phyloP scores from a whole-genome alignment of 2,888 invertebrate species.

The Craniophora ligustri region DNA sequence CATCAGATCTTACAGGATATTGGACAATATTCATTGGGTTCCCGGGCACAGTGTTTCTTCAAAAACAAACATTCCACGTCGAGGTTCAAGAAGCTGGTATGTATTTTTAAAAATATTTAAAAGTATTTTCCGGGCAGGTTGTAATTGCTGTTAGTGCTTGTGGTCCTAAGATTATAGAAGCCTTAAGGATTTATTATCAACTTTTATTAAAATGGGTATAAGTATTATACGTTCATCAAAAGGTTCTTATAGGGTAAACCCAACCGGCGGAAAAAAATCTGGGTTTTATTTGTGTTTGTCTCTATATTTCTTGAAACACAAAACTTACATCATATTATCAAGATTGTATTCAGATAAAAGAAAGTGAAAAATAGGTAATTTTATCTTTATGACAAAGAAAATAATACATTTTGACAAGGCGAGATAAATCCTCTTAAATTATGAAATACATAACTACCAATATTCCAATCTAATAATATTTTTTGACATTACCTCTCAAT shows the following conservation, averaged over 20 bases:
- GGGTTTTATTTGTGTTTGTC: background rate
- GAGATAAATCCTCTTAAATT: too few relatives aligned
- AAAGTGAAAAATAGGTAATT: background rate
- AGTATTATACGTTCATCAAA: too few relatives aligned
- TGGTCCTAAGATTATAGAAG: too few relatives aligned
- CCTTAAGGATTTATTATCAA: too few relatives aligned
- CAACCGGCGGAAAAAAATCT: background rate
- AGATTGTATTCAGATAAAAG: background rate
- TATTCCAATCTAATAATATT: background rate
- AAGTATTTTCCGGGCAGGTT: too few relatives aligned
- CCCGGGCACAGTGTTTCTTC: slow-evolving; percentile 64
- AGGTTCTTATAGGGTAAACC: too few relatives aligned
- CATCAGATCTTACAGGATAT: slow-evolving; percentile 62
- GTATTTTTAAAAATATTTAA: too few relatives aligned
- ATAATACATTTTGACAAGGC: too few relatives aligned
- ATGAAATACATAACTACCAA: background rate
- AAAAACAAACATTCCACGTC: slow-evolving; percentile 58
- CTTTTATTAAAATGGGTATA: too few relatives aligned
- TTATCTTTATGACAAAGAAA: background rate
- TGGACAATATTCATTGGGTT: slow-evolving; percentile 70
- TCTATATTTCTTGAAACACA: background rate
- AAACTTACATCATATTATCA: background rate
- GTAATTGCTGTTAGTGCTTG: too few relatives aligned
- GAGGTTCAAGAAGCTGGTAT: slow-evolving; percentile 64
- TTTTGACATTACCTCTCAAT: too few relatives aligned